phyloP scores from a whole-genome alignment of 2,113 vertebrate genomes.

The Ptilorrhoa leucosticta region DNA sequence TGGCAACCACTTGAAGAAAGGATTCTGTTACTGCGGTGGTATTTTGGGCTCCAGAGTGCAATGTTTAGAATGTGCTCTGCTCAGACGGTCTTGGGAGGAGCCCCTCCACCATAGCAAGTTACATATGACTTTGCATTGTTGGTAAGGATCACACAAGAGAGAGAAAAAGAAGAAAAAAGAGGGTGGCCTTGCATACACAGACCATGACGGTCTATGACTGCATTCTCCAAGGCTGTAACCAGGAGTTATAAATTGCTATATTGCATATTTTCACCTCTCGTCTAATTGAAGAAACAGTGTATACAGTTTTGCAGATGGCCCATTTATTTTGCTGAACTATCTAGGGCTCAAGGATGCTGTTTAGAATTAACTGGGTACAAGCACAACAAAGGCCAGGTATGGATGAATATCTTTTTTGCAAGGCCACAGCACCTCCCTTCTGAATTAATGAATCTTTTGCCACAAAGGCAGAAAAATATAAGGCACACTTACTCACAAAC shows the following conservation, averaged over 20 bases:
- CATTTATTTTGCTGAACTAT: background rate
- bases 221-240: background rate
- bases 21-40: conserved; percentile 30
- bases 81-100: conserved; percentile 38
- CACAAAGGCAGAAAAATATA: background rate
- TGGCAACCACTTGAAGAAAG: conserved; percentile 11
- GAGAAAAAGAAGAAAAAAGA: conserved; percentile 30
- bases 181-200: background rate
- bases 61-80: conserved; percentile 45
- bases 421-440: background rate
- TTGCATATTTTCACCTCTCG: background rate
- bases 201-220: background rate
- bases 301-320: background rate
- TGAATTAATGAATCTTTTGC: background rate
- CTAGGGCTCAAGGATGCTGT: background rate
- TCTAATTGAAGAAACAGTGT: background rate
- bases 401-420: background rate
- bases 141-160: background rate
- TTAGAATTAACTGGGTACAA: background rate
- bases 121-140: conserved; percentile 6
- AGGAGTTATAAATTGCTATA: background rate
- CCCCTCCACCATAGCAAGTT: background rate
- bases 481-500: background rate
- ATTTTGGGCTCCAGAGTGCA: conserved; percentile 9
- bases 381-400: background rate